phyloP scores from a whole-genome alignment of 2,113 vertebrate species.

The Leptocoma aspasia region DNA sequence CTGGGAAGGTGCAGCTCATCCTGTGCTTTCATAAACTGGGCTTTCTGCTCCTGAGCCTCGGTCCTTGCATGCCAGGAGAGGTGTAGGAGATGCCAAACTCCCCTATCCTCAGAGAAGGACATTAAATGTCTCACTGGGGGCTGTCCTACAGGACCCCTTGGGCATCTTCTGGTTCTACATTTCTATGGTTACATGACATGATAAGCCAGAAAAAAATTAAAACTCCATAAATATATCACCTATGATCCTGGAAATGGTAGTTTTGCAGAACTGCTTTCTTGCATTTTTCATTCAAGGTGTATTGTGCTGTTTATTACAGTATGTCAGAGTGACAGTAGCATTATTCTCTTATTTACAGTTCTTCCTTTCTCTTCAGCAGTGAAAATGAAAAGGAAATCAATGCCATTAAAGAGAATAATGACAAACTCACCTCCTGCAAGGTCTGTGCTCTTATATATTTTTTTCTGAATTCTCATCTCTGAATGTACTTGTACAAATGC shows the following conservation, averaged over 20 bases:
- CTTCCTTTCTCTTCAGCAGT: conserved; percentile 47
- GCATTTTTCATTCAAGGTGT: conserved; percentile 37
- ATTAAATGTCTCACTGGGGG: not conserved
- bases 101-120: not conserved
- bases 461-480: conserved; percentile 12
- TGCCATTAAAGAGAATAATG: conserved; percentile 68
- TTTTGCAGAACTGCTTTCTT: conserved; percentile 10
- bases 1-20: not conserved
- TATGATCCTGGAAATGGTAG: not conserved
- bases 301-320: conserved; percentile 42
- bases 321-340: conserved; percentile 54
- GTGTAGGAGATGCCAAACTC: accelerated
- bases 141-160: not conserved
- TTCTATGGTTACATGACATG: not conserved
- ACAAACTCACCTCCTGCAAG: conserved; percentile 49
- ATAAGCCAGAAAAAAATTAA: not conserved
- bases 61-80: not conserved
- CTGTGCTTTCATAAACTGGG: accelerated
- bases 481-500: not conserved
- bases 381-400: conserved; percentile 69
- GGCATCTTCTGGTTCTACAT: not conserved
- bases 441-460: conserved; percentile 7
- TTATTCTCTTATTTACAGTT: conserved; percentile 70
- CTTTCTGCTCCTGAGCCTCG: accelerated
- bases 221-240: not conserved